Percentiles rank a stretch among this genome's conserved stretches.
Conservation (phyloP, 2,888 invertebrate genomes). For the Caenorhabditis sp. region DNA sequence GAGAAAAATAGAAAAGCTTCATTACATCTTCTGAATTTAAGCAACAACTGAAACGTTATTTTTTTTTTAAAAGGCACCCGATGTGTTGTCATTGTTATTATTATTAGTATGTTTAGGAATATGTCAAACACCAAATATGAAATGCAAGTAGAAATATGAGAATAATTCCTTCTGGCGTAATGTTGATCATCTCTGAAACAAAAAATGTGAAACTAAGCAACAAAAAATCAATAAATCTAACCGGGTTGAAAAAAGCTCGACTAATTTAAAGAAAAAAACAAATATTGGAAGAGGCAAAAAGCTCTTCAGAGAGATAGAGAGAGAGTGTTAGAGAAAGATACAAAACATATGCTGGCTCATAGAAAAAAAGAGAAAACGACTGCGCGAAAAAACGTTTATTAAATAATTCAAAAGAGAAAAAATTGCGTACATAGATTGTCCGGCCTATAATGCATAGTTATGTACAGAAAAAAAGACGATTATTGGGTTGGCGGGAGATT, state of each 20-base stretch:
- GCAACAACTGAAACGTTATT: no score
- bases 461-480: not conserved
- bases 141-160: slow-evolving; percentile 34
- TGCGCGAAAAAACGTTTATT: not conserved
- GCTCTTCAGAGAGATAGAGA: not conserved
- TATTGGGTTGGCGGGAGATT: not conserved
- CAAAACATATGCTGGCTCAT: not conserved
- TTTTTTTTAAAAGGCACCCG: not conserved
- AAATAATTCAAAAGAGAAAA: slow-evolving; percentile 1
- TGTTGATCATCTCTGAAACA: slow-evolving; percentile 23
- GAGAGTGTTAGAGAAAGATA: slow-evolving; percentile 1
- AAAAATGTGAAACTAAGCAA: not conserved
- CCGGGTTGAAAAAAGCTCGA: not conserved
- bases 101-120: slow-evolving; percentile 12
- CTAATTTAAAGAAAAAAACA: not conserved
- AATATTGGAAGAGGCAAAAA: slow-evolving; percentile 4
- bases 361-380: not conserved
- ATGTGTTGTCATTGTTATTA: not conserved
- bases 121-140: slow-evolving; percentile 39
- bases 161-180: slow-evolving; percentile 40
- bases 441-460: not conserved
- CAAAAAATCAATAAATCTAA: no score
- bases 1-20: no score
- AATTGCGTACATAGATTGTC: not conserved
- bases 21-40: no score